Evolutionary conservation across 2,113 vertebrate genomes (phyloP), one percentile per base, ranked within the genome.

Genomic region (Ameiurus melas): DNA sequence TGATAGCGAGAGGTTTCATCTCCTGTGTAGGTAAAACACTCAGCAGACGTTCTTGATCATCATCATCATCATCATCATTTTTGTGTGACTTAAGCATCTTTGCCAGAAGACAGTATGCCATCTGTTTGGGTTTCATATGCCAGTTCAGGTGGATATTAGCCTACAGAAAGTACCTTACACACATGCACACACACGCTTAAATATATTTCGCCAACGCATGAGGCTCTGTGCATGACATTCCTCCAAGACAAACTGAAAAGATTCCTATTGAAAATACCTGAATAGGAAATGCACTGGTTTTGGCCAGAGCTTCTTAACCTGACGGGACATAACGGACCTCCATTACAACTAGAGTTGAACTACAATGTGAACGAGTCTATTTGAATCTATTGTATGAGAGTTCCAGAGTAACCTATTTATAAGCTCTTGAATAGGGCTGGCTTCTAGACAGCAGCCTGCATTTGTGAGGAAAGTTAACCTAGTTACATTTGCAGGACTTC

Each of bases 401-500:
- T 55, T 73, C 57, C 77, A 64, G 68, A 86, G 70, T 90, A 90
- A 83, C 89, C 88, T 70, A 87, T 86, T 88, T 90, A 85, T 85
- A 84, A 85, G 64, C 88, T 88, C 71, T 87, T 71, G 64, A 51
- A 51, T 58, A n/a, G 55, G 64, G 10, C 33, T 14, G 57, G 85
- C 75, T 89, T 75, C 58, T 82, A 83, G 43, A 77, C 51, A 90
- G 86, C 82, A 66, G 68, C 25, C 78, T 85, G 57, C 22, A 27
- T 79, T 71, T 83, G 83, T 83, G 43, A 27, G 13, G 66, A 17
- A 58, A 83, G 57, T 86, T 91, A 90, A 91, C 91, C 91, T 87
- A 91, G 88, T 90, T 91, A 88, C 73, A 58, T 79, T 70, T 88
- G 78, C 89, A 87, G 77, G 87, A 86, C 73, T 88, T 86, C 43